Percentiles rank a stretch among this genome's conserved stretches.
These are phyloP conservation scores for Habrosyne pyritoides DNA, from an alignment of 2,888 invertebrate species.

Conservation along the genomic window DNA sequence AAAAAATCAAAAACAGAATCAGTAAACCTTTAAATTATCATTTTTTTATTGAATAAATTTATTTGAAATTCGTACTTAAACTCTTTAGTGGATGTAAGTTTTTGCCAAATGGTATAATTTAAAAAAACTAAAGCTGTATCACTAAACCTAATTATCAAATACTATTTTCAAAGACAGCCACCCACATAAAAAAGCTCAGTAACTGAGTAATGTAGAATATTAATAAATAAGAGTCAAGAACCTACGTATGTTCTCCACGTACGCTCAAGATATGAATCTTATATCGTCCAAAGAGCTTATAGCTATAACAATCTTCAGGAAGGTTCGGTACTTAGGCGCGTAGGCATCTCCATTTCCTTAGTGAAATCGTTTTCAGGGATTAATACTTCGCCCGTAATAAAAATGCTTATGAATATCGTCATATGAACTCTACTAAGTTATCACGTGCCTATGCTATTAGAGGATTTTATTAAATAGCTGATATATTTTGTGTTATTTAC, in stretches of 20 bases:
- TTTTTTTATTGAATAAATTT: no score
- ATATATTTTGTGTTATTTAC: background rate
- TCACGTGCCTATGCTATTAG: constrained; percentile 6
- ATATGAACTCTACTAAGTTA: constrained; percentile 23
- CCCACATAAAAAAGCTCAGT: no score
- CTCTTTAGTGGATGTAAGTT: no score
- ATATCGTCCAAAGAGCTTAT: constrained; percentile 33
- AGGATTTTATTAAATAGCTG: background rate
- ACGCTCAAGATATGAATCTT: constrained; percentile 22
- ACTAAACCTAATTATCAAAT: no score
- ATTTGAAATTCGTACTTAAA: no score
- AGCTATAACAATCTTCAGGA: constrained; percentile 33
- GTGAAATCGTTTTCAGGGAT: constrained; percentile 49
- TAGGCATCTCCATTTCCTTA: constrained; percentile 42
- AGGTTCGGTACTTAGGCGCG: constrained; percentile 38
- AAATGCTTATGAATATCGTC: constrained; percentile 30
- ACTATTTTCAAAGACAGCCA: no score
- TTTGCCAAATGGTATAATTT: no score
- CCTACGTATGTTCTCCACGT: constrained; percentile 22
- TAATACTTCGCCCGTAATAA: constrained; percentile 42
- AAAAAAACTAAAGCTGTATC: no score
- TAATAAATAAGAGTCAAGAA: constrained; percentile 8
- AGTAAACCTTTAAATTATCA: no score
- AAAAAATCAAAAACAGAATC: no score
- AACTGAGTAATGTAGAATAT: no score